A percentile compares a stretch with the other conserved stretches of the same genome.
These are phyloP conservation scores for Pollimyrus isidori DNA, from an alignment of 2,113 vertebrate genomes.

Conservation along the genomic window DNA sequence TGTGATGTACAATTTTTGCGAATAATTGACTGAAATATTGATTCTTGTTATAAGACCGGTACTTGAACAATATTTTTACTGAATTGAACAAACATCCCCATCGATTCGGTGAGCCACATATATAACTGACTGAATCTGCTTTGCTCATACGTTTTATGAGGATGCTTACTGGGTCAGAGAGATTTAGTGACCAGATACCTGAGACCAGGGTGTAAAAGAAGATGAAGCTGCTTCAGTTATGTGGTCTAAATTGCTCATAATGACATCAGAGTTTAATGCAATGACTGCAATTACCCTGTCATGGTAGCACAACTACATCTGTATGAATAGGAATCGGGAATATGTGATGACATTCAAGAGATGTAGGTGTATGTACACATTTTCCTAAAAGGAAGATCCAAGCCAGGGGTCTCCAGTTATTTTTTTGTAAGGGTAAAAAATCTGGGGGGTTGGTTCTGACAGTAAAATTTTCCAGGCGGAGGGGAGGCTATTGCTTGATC, in stretches of 20 bases:
- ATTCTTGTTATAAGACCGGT: background rate
- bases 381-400: background rate
- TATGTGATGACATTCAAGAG: background rate
- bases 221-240: background rate
- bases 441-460: background rate
- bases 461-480: background rate
- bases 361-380: background rate
- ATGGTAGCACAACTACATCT: background rate
- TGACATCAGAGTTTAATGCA: background rate
- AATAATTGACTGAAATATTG: background rate
- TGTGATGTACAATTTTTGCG: background rate
- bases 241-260: background rate
- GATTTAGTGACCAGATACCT: background rate
- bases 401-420: background rate
- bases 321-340: background rate
- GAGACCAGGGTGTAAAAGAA: background rate
- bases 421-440: background rate
- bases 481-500: background rate
- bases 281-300: background rate
- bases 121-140: background rate
- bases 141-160: background rate
- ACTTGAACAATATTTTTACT: background rate
- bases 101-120: background rate
- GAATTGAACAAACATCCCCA: background rate
- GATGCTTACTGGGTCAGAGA: background rate